Evolutionary conservation across 2,797 vertebrate genomes (phyloP), one percentile per base, ranked within the genome.

Genomic region (Danio kyathit): DNA sequence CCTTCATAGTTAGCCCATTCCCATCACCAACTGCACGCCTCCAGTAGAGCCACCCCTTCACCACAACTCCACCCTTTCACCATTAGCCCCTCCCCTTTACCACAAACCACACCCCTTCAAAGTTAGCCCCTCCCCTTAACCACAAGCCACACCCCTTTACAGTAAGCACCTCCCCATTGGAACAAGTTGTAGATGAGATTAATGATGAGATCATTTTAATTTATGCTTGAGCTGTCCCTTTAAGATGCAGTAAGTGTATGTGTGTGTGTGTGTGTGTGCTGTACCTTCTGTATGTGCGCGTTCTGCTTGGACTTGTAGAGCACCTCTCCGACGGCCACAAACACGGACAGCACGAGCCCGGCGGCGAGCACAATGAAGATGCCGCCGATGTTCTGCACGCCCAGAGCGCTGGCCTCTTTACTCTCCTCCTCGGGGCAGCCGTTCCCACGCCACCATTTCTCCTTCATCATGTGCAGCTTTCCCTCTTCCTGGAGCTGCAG

Each of bases 261-360:
- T 64, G 3, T 41, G 29, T 21, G 4, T 8, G n/a, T 48, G 29
- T 72, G 51, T 44, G 11, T 12, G 51, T 89, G 29, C 89, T 88
- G 93, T 94, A 96, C 97, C 96, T 99, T 99, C 94, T 99, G 97
- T 89, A 98, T 91, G 71, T 98, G 95, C 73, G 97, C 97, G 86
- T 97, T 99, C 95, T 97, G 97, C 92, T 97, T 98, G 71, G 97
- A 98, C 92, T 99, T 99, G 93, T 99, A 99, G 49, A 99, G 94
- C 89, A 99, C 98, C 83, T 99, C 97, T 82, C 97, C 97, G 21
- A 99, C 96, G 51, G 97, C 97, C 90, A 99, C 97, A 86, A 99
- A 98, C 88, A 99, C 96, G 0, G 97, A 99, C 88, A 99, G 96
- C 89, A 98, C 96, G 88, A 99, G 92, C 85, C 97, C 97, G 0